phyloP scores from a whole-genome alignment of 1,140 invertebrate genomes.

The Apocrypta bakeri region DNA sequence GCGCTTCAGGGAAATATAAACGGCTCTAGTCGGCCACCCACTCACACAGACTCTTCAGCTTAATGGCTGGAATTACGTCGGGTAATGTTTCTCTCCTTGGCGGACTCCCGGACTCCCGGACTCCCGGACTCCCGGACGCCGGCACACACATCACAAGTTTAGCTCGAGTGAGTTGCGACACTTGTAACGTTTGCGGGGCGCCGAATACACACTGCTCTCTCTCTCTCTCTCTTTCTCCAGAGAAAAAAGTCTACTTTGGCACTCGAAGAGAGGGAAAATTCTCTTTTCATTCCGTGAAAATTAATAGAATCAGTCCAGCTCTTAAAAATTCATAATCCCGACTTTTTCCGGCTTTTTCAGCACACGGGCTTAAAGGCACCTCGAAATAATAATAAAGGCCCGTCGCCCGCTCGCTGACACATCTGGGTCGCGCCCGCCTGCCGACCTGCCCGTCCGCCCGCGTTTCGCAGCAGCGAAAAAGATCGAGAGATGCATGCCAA shows the following conservation, averaged over 20 bases:
- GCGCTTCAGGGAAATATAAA: slow-evolving; percentile 8
- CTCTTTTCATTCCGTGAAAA: too few relatives aligned
- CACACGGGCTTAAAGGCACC: neutral
- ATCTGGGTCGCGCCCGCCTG: slow-evolving; percentile 16
- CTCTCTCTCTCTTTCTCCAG: neutral
- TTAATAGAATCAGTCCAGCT: neutral
- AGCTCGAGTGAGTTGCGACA: slow-evolving; percentile 16
- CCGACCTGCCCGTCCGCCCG: too few relatives aligned
- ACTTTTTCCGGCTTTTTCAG: neutral
- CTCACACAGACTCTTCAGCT: neutral
- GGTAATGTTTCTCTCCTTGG: slow-evolving; percentile 25
- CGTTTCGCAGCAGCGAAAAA: slow-evolving; percentile 5
- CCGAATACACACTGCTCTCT: too few relatives aligned
- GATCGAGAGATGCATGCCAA: neutral
- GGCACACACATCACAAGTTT: neutral
- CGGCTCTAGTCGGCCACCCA: neutral
- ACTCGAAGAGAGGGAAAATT: too few relatives aligned
- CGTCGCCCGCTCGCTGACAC: neutral
- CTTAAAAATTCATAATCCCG: slow-evolving; percentile 21
- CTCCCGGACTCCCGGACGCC: neutral
- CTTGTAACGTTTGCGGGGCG: neutral
- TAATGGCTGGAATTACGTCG: slow-evolving; percentile 29
- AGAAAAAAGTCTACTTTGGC: too few relatives aligned
- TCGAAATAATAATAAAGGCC: slow-evolving; percentile 34
- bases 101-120: neutral